Base-by-base conservation (phyloP, 1,140 invertebrate species). In the Brachionus rubens region DNA sequence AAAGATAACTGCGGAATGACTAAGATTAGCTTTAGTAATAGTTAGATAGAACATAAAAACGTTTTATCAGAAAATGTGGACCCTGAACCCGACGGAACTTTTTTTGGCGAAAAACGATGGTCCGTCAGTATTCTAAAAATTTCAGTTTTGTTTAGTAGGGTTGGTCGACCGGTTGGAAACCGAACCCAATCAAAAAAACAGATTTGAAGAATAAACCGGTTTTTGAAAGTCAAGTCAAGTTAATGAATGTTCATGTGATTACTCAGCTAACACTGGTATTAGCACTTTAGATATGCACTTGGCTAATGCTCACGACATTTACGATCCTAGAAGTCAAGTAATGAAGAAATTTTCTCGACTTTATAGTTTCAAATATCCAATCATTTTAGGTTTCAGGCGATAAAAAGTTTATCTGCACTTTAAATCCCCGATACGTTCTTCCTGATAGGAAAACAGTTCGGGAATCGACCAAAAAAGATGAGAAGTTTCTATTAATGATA, bases 361-460 rank as follows among this genome's bases (percentile, higher is more conserved):
- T 56, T 56, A 28, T 56, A 30, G 33, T 56, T 30, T 56, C 52
- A 26, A 30, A 56, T 56, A 56, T 14, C 6, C 52, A 56, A 33
- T 56, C 52, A 12, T 56, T 56, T 56, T 28, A 24, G 30, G 28
- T 56, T 30, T 24, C 52, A 56, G 52, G 33, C 52, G 26, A 56
- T 56, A 30, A 30, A 33, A 56, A 56, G 24, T 56, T 56, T 56
- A 56, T 56, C 28, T 56, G 28, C 33, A 14, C 24, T 16, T 56
- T 56, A 56, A 56, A 56, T 56, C 24, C 24, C 28, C 21, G 26
- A 54, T 54, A 54, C 24, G 24, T 54, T 54, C 50, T 54, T 54
- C 50, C 50, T 24, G 24, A 54, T 26, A 54, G 28, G 28, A 56
- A 56, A 56, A 56, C 26, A 30, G 52, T 56, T 14, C 28, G 52